Percentiles rank a stretch among this genome's conserved stretches.
Conservation (phyloP, 2,888 invertebrate species). For the Drosophila subquinaria region DNA sequence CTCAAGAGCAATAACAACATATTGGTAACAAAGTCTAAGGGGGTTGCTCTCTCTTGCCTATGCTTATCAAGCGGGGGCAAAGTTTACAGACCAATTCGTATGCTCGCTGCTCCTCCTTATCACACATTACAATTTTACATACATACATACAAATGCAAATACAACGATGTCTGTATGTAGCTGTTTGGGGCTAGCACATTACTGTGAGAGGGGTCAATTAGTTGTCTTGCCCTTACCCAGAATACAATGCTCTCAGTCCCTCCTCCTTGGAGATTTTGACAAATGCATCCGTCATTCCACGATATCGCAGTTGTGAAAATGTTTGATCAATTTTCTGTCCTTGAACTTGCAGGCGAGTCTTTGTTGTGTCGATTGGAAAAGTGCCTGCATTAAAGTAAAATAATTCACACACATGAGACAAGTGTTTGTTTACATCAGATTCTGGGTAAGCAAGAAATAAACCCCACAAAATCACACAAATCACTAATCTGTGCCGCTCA, state of each 20-base stretch:
- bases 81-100: slow-evolving; percentile 43
- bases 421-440: slow-evolving; percentile 66
- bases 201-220: slow-evolving; percentile 35
- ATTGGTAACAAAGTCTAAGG: slow-evolving; percentile 60
- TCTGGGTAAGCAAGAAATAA: slow-evolving; percentile 41
- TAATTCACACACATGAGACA: slow-evolving; percentile 22
- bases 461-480: slow-evolving; percentile 2
- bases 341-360: slow-evolving; percentile 97
- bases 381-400: slow-evolving; percentile 88
- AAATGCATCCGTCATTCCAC: slow-evolving; percentile 97
- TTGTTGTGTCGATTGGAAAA: slow-evolving; percentile 98
- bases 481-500: slow-evolving; percentile 22
- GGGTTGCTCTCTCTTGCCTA: slow-evolving; percentile 35
- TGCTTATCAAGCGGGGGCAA: slow-evolving; percentile 58
- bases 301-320: slow-evolving; percentile 91
- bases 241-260: slow-evolving; percentile 94
- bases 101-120: slow-evolving; percentile 31
- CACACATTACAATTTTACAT: slow-evolving; percentile 9
- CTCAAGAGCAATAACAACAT: slow-evolving; percentile 1
- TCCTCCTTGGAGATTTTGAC: slow-evolving; percentile 94
- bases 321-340: slow-evolving; percentile 93
- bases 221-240: slow-evolving; percentile 88
- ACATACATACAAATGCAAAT: slow-evolving; percentile 1
- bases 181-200: slow-evolving; percentile 26
- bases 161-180: too few species aligned